Evolutionary conservation across 2,888 invertebrate species (phyloP), one percentile per base, ranked within the genome.

Genomic region (Machimus atricapillus): DNA sequence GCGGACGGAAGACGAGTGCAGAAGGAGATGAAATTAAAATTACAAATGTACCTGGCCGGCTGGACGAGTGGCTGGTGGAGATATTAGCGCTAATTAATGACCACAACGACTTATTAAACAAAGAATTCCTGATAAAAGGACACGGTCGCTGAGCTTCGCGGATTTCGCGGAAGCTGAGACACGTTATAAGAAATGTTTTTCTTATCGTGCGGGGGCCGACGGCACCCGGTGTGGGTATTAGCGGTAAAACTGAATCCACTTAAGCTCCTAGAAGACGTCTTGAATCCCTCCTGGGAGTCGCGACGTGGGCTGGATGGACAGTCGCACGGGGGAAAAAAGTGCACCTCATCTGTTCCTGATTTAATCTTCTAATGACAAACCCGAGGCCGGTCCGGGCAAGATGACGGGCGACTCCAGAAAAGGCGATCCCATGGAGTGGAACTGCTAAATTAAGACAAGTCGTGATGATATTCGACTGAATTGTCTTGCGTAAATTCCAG

Each of bases 31-130:
- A 66, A 87, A 87, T 87, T 87, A 87, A 86, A 87, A 87, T 87
- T 87, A 86, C 76, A 87, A 87, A 87, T 87, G 79, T 58, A 23
- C 79, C 43, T 46, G 74, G 43, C n/a, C 34, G 23, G n/a, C 52
- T 52, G 52, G 52, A 52, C 37, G 77, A 46, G 14, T 46, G 43
- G 37, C 77, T 23, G 85, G 87, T 77, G 46, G 43, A 87, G 86
- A 76, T 86, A 87, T 86, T 87, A 86, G 82, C 81, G 74, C 81
- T 87, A 87, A 87, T 87, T 87, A 87, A 87, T 86, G 87, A 81
- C 37, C 66, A 27, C 52, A 52, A 43, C 46, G 58, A 66, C 79
- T 76, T 85, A 58, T 86, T 86, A 78, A 58, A 58, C 86, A 78
- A 78, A 58, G 86, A 78, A 56, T 40, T 27, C 27, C 16, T 23